These are phyloP conservation scores for Sebastes fasciatus DNA, from an alignment of 2,113 vertebrate genomes.

Conservation along the genomic window DNA sequence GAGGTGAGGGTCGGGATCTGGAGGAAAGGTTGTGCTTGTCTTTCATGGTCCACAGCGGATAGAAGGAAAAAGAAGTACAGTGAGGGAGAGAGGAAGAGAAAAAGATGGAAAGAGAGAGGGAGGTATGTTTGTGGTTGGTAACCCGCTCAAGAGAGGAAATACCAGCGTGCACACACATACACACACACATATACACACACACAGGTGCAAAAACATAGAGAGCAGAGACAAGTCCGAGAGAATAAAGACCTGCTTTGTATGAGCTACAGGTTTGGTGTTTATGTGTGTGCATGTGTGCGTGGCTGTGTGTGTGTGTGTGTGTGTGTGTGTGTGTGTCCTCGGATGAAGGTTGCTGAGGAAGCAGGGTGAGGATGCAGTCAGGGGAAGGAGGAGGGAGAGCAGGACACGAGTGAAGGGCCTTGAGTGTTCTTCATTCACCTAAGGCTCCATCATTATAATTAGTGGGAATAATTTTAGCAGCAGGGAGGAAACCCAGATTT, in stretches of 20 bases:
- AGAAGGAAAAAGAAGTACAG: slow-evolving; percentile 58
- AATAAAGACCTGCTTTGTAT: slow-evolving; percentile 84
- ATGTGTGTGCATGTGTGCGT: slow-evolving; percentile 68
- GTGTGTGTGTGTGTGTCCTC: slow-evolving; percentile 60
- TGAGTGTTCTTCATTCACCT: slow-evolving; percentile 77
- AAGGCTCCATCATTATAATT: slow-evolving; percentile 75
- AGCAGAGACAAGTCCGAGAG: slow-evolving; percentile 67
- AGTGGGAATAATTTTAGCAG: slow-evolving; percentile 74
- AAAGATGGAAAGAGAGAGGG: slow-evolving; percentile 78
- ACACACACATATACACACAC: slow-evolving; percentile 68
- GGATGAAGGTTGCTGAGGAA: slow-evolving; percentile 79
- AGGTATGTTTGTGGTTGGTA: slow-evolving; percentile 88
- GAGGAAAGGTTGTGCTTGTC: slow-evolving; percentile 80
- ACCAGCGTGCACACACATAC: slow-evolving; percentile 67
- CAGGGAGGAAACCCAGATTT: slow-evolving; percentile 73
- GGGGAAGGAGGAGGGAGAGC: slow-evolving; percentile 57
- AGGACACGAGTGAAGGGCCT: slow-evolving; percentile 71
- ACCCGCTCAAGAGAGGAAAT: slow-evolving; percentile 80
- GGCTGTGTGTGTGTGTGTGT: slow-evolving; percentile 40
- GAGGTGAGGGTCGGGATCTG: slow-evolving; percentile 62
- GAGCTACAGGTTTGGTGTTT: slow-evolving; percentile 75
- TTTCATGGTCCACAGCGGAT: slow-evolving; percentile 63
- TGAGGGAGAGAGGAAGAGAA: slow-evolving; percentile 74
- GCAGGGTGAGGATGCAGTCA: slow-evolving; percentile 79
- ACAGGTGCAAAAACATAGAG: slow-evolving; percentile 83